These are phyloP conservation scores for Folsomia candida DNA, from an alignment of 2,888 invertebrate genomes.

Conservation along the genomic window DNA sequence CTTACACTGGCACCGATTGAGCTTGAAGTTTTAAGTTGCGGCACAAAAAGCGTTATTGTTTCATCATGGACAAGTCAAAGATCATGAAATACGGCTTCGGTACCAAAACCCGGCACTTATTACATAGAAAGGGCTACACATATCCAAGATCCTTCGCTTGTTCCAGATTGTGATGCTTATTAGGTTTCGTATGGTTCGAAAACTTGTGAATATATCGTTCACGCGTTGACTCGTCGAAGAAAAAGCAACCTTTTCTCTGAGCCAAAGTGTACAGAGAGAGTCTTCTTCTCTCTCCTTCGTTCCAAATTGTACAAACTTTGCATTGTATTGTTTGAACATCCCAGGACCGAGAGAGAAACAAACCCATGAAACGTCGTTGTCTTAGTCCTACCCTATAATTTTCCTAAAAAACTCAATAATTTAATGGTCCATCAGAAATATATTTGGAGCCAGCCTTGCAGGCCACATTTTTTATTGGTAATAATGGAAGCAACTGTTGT, in stretches of 20 bases:
- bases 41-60: slow-evolving; percentile 27
- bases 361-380: slow-evolving; percentile 51
- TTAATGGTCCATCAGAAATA: slow-evolving; percentile 52
- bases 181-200: too few species aligned
- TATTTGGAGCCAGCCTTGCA: slow-evolving; percentile 25
- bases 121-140: neutral
- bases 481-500: neutral
- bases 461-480: slow-evolving; percentile 1
- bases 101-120: neutral
- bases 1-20: neutral
- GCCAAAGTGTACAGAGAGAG: neutral
- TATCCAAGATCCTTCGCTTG: too few species aligned
- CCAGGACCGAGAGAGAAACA: slow-evolving; percentile 32
- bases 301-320: slow-evolving; percentile 15
- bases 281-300: neutral
- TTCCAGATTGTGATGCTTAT: too few species aligned
- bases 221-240: neutral
- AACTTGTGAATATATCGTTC: too few species aligned
- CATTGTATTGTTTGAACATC: slow-evolving; percentile 16
- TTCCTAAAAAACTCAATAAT: slow-evolving; percentile 51
- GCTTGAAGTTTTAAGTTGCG: slow-evolving; percentile 25
- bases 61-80: slow-evolving; percentile 31
- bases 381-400: slow-evolving; percentile 51
- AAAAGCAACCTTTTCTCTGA: neutral
- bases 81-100: slow-evolving; percentile 22